Evolutionary conservation across 2,797 vertebrate species (phyloP).

Genomic region (Syndactyla subalaris): DNA sequence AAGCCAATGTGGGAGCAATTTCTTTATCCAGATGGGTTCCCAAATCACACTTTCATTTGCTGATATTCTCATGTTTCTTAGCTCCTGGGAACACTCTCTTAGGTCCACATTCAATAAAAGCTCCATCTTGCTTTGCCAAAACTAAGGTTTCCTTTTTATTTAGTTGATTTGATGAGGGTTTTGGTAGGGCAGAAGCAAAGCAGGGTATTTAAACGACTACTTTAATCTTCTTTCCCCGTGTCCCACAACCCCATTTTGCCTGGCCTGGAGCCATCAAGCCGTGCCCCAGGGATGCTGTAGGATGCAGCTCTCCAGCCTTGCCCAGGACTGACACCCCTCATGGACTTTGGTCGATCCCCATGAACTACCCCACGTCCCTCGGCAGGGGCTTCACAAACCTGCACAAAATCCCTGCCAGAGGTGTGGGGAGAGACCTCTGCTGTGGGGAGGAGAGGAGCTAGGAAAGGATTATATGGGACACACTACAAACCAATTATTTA

Average conservation of each 20-base stretch:
- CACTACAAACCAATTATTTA: not conserved
- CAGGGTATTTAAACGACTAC: not conserved
- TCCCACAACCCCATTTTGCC: not conserved
- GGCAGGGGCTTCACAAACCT: not conserved
- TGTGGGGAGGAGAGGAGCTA: not conserved
- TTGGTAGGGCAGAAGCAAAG: not conserved
- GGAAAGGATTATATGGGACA: not conserved
- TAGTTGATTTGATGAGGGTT: not conserved
- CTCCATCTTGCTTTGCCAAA: not conserved
- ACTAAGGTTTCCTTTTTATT: not conserved
- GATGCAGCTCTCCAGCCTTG: not conserved
- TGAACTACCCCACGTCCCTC: not conserved
- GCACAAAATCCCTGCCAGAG: not conserved
- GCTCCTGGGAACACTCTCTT: not conserved
- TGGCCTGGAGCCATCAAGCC: not conserved
- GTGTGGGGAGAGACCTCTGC: not conserved
- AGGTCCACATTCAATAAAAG: not conserved
- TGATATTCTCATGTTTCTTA: not conserved
- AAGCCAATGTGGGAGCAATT: not conserved
- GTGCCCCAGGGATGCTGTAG: not conserved
- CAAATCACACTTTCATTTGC: conserved; percentile 22
- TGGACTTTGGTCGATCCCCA: not conserved
- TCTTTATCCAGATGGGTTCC: not conserved
- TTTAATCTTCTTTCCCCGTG: not conserved
- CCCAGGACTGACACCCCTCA: not conserved